Percentiles rank a stretch among this genome's conserved stretches.
These are phyloP conservation scores for Chironomus striatipennis DNA, from an alignment of 1,140 invertebrate species.

Conservation along the genomic window DNA sequence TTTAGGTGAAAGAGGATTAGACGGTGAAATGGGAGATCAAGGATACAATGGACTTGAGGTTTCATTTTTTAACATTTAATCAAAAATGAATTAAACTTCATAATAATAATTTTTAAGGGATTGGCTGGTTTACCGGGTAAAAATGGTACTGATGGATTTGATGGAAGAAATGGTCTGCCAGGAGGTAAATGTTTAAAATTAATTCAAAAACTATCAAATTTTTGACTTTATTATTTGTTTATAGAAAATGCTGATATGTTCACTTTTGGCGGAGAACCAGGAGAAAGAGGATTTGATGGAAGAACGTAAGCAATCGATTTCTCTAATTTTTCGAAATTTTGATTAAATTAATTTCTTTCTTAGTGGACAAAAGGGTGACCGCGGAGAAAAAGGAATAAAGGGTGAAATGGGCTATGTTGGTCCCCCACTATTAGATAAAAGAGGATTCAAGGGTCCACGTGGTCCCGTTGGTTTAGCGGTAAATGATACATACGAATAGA, in stretches of 20 bases:
- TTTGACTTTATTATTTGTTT: too few species aligned
- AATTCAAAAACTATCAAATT: too few species aligned
- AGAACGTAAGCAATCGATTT: constrained; percentile 27
- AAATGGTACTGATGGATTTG: constrained; percentile 40
- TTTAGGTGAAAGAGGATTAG: constrained; percentile 28
- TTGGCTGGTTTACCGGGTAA: neutral
- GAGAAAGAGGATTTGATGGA: constrained; percentile 42
- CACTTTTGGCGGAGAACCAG: constrained; percentile 41
- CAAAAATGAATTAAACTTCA: constrained; percentile 30
- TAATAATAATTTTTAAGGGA: too few species aligned
- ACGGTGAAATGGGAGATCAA: constrained; percentile 33
- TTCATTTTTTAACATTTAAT: constrained; percentile 40
- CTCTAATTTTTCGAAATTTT: neutral
- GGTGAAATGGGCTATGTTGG: constrained; percentile 32
- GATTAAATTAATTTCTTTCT: constrained; percentile 24
- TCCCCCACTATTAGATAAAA: neutral
- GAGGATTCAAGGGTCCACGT: constrained; percentile 34
- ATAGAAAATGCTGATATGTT: constrained; percentile 37
- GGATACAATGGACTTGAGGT: constrained; percentile 42
- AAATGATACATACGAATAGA: neutral
- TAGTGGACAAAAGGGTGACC: constrained; percentile 46
- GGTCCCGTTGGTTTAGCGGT: constrained; percentile 32
- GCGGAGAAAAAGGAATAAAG: constrained; percentile 41
- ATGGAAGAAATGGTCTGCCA: constrained; percentile 42
- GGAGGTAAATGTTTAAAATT: constrained; percentile 29